Evolutionary conservation across 2,797 vertebrate species (phyloP), one percentile per base, ranked within the genome.

Genomic region (Carcharodon carcharias): DNA sequence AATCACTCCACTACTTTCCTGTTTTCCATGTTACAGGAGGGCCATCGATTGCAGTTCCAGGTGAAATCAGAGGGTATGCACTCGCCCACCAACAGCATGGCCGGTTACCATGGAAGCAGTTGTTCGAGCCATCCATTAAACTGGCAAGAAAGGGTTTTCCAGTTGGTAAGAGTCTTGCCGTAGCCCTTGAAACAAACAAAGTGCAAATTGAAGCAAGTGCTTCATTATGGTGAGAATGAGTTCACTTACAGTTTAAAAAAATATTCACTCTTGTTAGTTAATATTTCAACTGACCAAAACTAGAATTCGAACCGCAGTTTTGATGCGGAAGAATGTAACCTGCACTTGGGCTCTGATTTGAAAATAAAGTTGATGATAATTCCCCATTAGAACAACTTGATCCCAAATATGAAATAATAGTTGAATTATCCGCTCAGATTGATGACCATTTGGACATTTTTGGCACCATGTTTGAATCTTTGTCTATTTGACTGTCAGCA

Each of bases 1-100:
- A 67, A 67, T 65, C 7, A 21, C 63, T 1, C 58, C n/a, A 93
- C 21, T 65, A 45, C 7, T 45, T 67, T 67, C 9, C n/a, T 7
- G 58, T 40, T 92, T 56, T 58, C 12, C 67, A 71, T 40, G 69
- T 96, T 95, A 45, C 96, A 99, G 99, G 99, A 6, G 99, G 98
- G 0, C 96, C 99, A 96, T 98, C 99, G 0, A 98, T 99, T 8
- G 99, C 98, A 0, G 98, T 99, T 54, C 99, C 99, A 0, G 99
- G 99, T 40, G 99, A 99, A 97, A 98, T 99, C 96, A 98, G 98
- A 1, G 99, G 99, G 56, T 99, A 99, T 23, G 97, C 99, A 96
- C 96, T 99, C 97, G 99, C 99, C 1, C 98, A 99, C 97, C 96
- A 95, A 35, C 98, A 98, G 5, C 98, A 99, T 0, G 99, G 99